A percentile compares a stretch with the other conserved stretches of the same genome.
These are phyloP conservation scores for Acinonyx jubatus DNA, from an alignment of 2,113 vertebrate species.

Conservation along the genomic window DNA sequence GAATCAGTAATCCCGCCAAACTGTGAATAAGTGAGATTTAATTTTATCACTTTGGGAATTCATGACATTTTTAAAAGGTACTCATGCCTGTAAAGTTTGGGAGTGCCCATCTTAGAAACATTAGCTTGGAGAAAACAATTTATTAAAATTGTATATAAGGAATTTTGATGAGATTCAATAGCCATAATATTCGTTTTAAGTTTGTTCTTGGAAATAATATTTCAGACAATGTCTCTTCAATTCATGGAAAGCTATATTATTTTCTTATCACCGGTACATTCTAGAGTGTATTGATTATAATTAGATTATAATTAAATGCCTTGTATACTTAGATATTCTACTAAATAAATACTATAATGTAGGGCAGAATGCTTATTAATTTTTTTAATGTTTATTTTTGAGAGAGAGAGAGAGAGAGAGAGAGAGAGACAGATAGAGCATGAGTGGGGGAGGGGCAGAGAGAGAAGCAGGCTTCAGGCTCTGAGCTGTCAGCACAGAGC, in stretches of 20 bases:
- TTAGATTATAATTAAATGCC: background rate
- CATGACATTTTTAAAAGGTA: constrained; percentile 32
- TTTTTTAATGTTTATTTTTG: no score
- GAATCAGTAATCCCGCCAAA: constrained; percentile 9
- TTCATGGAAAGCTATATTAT: background rate
- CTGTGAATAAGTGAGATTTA: constrained; percentile 44
- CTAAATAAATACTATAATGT: background rate
- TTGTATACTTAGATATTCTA: constrained; percentile 5
- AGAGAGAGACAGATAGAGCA: no score
- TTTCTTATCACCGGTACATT: background rate
- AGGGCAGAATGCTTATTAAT: background rate
- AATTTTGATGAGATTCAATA: constrained; percentile 6
- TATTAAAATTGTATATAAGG: constrained; percentile 26
- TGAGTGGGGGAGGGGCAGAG: no score
- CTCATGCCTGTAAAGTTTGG: background rate
- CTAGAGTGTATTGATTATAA: background rate
- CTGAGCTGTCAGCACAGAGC: no score
- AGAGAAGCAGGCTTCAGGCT: no score
- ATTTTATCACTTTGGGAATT: background rate
- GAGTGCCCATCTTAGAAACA: background rate
- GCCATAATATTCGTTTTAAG: constrained; percentile 28
- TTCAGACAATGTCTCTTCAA: constrained; percentile 23
- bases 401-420: no score
- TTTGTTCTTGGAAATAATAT: constrained; percentile 36
- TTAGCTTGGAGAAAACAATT: constrained; percentile 5